A percentile compares a stretch with the other conserved stretches of the same genome.
Evolutionary conservation across 2,797 vertebrate genomes (phyloP).

Genomic region (Rhynchonycteris naso): DNA sequence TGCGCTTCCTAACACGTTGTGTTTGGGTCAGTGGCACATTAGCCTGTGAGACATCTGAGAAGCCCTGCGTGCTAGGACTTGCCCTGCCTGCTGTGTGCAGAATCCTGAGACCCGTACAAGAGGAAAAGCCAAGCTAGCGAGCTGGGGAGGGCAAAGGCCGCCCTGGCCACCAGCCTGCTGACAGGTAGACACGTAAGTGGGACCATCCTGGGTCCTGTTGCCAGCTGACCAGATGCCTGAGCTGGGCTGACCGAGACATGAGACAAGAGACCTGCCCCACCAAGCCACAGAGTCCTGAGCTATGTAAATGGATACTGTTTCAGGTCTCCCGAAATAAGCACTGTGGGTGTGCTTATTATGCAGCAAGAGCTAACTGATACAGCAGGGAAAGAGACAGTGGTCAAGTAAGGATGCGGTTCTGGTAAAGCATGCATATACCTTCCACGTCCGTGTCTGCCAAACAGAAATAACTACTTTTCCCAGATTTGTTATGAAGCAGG

Average conservation of each 20-base stretch:
- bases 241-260: no score
- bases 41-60: background rate
- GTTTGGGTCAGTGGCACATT: background rate
- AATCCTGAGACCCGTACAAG: background rate
- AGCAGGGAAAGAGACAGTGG: background rate
- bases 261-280: background rate
- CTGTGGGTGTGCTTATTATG: background rate
- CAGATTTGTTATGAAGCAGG: background rate
- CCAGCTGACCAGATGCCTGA: background rate
- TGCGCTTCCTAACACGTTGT: background rate
- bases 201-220: background rate
- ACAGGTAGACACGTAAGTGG: fast-evolving
- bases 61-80: background rate
- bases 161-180: background rate
- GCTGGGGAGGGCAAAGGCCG: background rate
- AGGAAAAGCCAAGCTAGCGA: background rate
- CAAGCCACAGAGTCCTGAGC: background rate
- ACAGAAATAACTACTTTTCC: background rate
- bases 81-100: background rate
- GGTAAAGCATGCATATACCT: background rate
- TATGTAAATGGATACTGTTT: background rate
- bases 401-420: background rate
- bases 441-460: background rate
- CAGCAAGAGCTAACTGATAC: background rate
- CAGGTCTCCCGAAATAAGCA: background rate